Evolutionary conservation across 2,113 vertebrate species (phyloP).

Genomic region (Pelobates fuscus): DNA sequence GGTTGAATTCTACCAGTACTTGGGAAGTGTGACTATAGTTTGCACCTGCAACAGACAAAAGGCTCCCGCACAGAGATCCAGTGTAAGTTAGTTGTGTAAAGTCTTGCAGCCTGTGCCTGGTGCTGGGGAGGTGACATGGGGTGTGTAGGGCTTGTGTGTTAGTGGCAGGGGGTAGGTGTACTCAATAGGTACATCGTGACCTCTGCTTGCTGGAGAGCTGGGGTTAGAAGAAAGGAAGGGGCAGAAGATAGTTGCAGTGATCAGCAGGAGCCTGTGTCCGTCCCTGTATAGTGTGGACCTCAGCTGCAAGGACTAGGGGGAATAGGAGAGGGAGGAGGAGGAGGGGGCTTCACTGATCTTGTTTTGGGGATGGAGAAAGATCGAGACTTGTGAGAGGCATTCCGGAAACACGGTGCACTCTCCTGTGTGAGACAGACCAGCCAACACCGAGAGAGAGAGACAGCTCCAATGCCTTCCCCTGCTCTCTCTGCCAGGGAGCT

Average conservation of each 20-base stretch:
- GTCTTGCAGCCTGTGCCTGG: not conserved
- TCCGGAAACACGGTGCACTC: constrained; percentile 44
- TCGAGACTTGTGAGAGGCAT: constrained; percentile 44
- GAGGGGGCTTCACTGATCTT: constrained; percentile 44
- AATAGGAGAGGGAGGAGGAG: constrained; percentile 35
- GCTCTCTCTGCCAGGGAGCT: constrained; percentile 39
- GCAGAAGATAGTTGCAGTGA: constrained; percentile 41
- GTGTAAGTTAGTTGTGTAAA: not conserved
- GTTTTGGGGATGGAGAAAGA: constrained; percentile 49
- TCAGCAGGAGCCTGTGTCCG: constrained; percentile 36
- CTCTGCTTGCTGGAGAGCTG: constrained; percentile 48
- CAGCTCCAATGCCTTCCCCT: constrained; percentile 29
- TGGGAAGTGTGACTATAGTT: too few species aligned
- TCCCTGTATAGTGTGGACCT: constrained; percentile 38
- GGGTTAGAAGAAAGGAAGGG: constrained; percentile 42
- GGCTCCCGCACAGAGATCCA: too few species aligned
- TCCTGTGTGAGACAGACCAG: constrained; percentile 27
- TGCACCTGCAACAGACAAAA: constrained; percentile 35
- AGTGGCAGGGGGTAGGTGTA: constrained; percentile 37
- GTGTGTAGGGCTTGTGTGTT: constrained; percentile 51
- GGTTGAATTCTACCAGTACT: too few species aligned
- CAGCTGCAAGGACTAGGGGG: constrained; percentile 38
- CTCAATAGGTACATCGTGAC: constrained; percentile 34
- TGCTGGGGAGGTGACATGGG: constrained; percentile 47
- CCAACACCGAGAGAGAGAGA: constrained; percentile 30